phyloP scores from a whole-genome alignment of 2,888 invertebrate genomes.

The Eupithecia dodoneata region DNA sequence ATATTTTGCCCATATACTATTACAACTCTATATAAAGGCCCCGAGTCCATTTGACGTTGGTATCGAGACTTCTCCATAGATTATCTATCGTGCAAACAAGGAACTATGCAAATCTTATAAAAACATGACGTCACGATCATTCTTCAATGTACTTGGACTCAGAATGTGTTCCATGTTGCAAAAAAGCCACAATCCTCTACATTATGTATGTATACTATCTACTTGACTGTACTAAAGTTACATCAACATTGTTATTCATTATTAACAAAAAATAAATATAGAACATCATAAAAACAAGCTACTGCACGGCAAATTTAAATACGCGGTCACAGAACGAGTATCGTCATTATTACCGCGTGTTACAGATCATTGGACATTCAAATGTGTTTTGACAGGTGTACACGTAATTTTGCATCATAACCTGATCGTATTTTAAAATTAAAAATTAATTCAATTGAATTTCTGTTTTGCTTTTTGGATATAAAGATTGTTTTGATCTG shows the following conservation, averaged over 20 bases:
- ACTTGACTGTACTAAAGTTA: slow-evolving; percentile 6
- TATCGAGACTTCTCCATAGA: no score
- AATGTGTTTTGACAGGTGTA: slow-evolving; percentile 29
- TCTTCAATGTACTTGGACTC: no score
- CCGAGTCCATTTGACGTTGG: no score
- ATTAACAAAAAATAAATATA: slow-evolving; percentile 5
- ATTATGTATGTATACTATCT: not conserved
- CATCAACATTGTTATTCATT: slow-evolving; percentile 13
- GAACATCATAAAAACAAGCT: slow-evolving; percentile 17
- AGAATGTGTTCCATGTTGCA: no score
- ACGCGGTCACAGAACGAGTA: slow-evolving; percentile 17
- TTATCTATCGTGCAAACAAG: no score
- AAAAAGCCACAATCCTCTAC: no score
- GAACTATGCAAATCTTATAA: no score
- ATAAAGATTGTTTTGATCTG: not conserved
- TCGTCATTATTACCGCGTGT: not conserved
- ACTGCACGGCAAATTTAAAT: slow-evolving; percentile 20
- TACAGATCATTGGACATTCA: slow-evolving; percentile 19
- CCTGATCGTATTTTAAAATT: not conserved
- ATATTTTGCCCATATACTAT: no score
- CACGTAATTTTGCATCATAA: slow-evolving; percentile 5
- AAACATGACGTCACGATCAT: no score
- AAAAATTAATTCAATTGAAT: not conserved
- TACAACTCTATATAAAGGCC: no score
- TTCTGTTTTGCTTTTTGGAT: not conserved